Conservation (phyloP, 2,113 vertebrate species). For the Zosterops pallidus region DNA sequence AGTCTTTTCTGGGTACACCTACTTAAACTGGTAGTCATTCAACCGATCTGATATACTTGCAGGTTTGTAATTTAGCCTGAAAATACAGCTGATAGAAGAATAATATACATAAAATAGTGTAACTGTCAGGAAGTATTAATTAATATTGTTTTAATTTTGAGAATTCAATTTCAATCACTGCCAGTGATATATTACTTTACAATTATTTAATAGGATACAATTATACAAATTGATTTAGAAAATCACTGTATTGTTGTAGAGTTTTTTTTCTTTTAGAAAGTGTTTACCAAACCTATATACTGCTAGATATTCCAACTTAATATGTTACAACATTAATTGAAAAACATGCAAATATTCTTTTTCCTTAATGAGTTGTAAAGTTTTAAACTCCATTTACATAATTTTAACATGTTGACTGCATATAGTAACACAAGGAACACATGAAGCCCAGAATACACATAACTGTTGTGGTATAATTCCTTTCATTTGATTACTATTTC, state of each 20-base stretch:
- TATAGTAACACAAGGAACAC: not conserved
- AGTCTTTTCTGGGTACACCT: not conserved
- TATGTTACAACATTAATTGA: not conserved
- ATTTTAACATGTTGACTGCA: not conserved
- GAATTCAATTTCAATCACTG: not conserved
- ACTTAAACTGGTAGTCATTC: not conserved
- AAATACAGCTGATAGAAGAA: not conserved
- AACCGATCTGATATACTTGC: not conserved
- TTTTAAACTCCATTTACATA: not conserved
- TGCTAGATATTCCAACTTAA: not conserved
- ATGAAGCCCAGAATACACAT: not conserved
- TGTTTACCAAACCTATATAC: not conserved
- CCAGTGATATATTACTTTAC: not conserved
- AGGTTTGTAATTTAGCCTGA: not conserved
- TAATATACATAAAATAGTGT: not conserved
- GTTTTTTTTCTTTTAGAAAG: not conserved
- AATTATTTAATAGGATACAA: not conserved
- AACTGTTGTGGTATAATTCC: not conserved
- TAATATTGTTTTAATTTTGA: not conserved
- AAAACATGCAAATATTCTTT: not conserved
- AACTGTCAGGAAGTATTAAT: not conserved
- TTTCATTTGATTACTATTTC: not conserved
- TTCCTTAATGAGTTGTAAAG: not conserved
- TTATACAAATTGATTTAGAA: not conserved
- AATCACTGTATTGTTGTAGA: not conserved